Evolutionary conservation across 2,888 invertebrate genomes (phyloP).

Genomic region (Metacarcinus magister): DNA sequence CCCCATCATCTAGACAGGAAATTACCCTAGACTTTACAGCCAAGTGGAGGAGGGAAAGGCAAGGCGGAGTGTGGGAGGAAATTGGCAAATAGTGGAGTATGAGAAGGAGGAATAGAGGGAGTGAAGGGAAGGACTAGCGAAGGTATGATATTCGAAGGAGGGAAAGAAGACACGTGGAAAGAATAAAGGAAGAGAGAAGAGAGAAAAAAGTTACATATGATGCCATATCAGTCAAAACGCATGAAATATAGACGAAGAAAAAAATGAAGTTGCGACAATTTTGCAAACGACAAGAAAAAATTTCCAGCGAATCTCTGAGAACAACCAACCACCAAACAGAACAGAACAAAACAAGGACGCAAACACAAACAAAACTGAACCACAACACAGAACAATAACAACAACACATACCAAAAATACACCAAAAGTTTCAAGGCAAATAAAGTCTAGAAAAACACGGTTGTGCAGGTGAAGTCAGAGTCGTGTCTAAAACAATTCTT

Average conservation of each 20-base stretch:
- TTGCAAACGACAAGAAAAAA: background rate
- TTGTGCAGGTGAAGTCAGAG: too few species aligned
- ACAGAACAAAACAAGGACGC: background rate
- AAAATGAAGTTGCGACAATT: too few species aligned
- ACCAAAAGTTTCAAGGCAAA: background rate
- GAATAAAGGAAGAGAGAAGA: too few species aligned
- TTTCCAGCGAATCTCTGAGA: background rate
- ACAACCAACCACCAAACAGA: background rate
- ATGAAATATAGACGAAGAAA: too few species aligned
- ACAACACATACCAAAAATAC: background rate
- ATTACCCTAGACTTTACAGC: constrained; percentile 43
- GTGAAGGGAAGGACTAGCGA: background rate
- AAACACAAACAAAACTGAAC: background rate
- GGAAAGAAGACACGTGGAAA: background rate
- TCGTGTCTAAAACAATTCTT: too few species aligned
- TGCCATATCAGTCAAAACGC: too few species aligned
- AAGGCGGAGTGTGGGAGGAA: constrained; percentile 34
- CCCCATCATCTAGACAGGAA: constrained; percentile 52
- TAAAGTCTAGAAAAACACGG: background rate
- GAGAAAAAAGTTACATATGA: background rate
- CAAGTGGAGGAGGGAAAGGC: background rate
- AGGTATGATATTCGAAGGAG: background rate
- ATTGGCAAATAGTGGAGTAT: constrained; percentile 42
- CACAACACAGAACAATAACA: background rate
- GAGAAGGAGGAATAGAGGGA: background rate